Base-by-base conservation (phyloP, 1,140 invertebrate species). In the Drosophila takahashii region DNA sequence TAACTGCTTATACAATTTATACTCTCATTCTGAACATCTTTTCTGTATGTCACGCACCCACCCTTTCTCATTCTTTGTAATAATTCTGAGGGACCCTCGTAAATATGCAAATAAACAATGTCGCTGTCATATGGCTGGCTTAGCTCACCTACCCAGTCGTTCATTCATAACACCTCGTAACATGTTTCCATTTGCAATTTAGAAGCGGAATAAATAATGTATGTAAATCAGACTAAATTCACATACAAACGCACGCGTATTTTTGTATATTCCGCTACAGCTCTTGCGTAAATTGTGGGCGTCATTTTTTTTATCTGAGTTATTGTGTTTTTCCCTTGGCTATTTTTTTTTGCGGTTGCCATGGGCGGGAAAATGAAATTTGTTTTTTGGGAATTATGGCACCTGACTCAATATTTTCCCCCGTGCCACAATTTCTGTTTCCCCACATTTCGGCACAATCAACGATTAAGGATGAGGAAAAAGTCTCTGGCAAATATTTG, bases 141-240 rank as follows among this genome's bases (percentile, higher is more conserved):
- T 50, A 18, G 45, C 57, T 39, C n/a, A 15, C 7, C 45, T 39
- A 8, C 6, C 53, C 15, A 9, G 36, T 10, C 7, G 22, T 39
- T 52, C 53, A 61, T 59, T 61, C 57, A 51, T 50, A 48, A 59
- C 76, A 76, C 74, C 74, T 77, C 61, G 70, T 80, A 72, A 66
- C 72, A 60, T 52, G 71, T 56, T 77, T 37, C 48, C 74, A 62
- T 85, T 80, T 72, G 74, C 77, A 74, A 83, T 79, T 86, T 87
- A 77, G 75, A 81, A 86, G 78, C 78, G 47, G 79, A 58, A 87
- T 79, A 79, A 72, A 73, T 77, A 73, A 79, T 71, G 42, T 79
- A 87, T 87, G 81, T 51, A 62, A 86, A 86, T 79, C 48, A 62
- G 70, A 65, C 58, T 66, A 73, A 62, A 73, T 11, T 22, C 18